Base-by-base conservation (phyloP, 2,797 vertebrate genomes). In the Clamator glandarius region DNA sequence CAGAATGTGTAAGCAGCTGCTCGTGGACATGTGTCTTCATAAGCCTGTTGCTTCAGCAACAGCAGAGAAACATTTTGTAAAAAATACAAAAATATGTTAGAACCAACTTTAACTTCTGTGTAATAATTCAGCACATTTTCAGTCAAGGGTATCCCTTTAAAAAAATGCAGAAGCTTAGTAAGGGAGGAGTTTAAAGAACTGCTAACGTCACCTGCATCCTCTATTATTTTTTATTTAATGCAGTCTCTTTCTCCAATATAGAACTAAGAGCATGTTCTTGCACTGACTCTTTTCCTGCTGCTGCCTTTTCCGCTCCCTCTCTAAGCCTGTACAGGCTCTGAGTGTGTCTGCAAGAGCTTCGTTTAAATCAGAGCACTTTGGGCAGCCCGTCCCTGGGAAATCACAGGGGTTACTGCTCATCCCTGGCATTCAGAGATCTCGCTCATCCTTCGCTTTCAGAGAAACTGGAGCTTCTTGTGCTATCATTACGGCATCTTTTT, bases 391-490 rank as follows among this genome's bases (percentile, higher is more conserved):
- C 66, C 89, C 84, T 39, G 3, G 84, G 91, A 95, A 95, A 93
- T 95, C 93, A 87, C 92, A 91, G 91, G 77, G 82, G 95, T 94
- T 96, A 94, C 95, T 0, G 39, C 92, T 96, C 94, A 92, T 89
- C 94, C 84, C 87, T 92, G 66, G 82, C 31, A 1, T 77, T 95
- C 39, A 39, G 39, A 39, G 39, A 39, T 39, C 39, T 39, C 39
- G 39, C 39, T 39, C 39, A 39, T 39, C 39, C 92, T 90, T 81
- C 92, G 69, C 82, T 95, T 93, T 89, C 75, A 86, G 73, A 84
- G 82, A 94, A 95, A 96, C 81, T 94, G 92, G 81, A 93, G 94
- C 85, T 89, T 89, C 93, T 95, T 95, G 73, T 90, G 81, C 89
- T 89, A 93, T 89, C 87, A 94, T 96, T 94, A 96, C n/a, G 61